Base-by-base conservation (phyloP, 2,797 vertebrate genomes). In the Rhodeus uyekii region DNA sequence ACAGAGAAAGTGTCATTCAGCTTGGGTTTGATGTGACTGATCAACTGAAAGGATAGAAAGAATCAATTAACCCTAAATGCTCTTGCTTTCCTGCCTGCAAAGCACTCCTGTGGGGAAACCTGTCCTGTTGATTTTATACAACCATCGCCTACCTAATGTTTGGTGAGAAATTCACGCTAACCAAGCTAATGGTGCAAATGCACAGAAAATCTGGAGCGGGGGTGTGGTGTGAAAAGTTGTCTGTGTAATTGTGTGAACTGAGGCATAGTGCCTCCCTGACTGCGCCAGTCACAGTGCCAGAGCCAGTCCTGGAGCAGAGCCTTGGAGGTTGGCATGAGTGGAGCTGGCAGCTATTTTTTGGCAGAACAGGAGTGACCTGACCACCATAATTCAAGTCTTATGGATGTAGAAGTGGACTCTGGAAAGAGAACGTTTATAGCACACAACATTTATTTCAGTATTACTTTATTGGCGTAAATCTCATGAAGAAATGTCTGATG, bases 211-310 rank as follows among this genome's bases (percentile, higher is more conserved):
- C 72, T 85, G 78, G 38, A 82, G 75, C 7, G 48, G 71, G 55
- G 82, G 85, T 42, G 72, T 78, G 65, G 63, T 80, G 84, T 78
- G 86, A 84, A 68, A 87, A 84, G 73, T 75, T 83, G 53, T 65
- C 78, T 77, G 81, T 82, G 81, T 69, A 82, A 80, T 81, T 76
- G 83, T 86, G 85, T 82, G 85, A 85, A 84, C 76, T 78, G 58
- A 86, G 78, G 79, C 84, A 83, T 76, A 75, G 77, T 84, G 71
- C 78, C 61, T 82, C 36, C 53, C 63, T 50, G 53, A 81, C 80
- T 64, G 85, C 3, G 69, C 85, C 61, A 60, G 71, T 67, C 76
- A 48, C 22, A 16, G 60, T 82, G 83, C 72, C 65, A 84, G 69
- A 67, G 76, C 69, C 50, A 76, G 39, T 69, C 73, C 65, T 81